Evolutionary conservation across 2,888 invertebrate species (phyloP).

Genomic region (Lasioglossum figueresi): DNA sequence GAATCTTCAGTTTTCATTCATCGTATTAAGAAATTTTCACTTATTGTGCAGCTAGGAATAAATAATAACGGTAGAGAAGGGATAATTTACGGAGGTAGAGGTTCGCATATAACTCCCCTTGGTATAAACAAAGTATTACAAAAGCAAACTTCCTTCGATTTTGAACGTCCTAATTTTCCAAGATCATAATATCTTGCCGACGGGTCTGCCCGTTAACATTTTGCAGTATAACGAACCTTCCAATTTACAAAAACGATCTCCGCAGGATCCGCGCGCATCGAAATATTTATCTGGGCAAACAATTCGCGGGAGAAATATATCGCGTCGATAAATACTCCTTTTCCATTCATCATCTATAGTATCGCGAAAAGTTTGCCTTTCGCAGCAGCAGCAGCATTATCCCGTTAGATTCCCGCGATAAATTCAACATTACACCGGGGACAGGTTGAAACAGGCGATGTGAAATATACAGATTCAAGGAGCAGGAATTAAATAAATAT

Average conservation of each 20-base stretch:
- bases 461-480: not conserved
- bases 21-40: no score
- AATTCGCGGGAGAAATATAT: constrained; percentile 7
- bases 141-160: not conserved
- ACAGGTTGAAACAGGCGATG: not conserved
- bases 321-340: constrained; percentile 1
- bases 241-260: not conserved
- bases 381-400: constrained; percentile 3
- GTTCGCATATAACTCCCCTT: not conserved
- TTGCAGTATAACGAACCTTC: not conserved
- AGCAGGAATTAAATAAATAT: not conserved
- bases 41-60: not conserved
- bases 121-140: not conserved
- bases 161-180: not conserved
- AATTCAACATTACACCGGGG: constrained; percentile 22
- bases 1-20: no score
- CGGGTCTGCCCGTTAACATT: not conserved
- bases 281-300: constrained; percentile 9
- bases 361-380: constrained; percentile 3
- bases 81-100: not conserved
- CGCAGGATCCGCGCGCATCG: not conserved
- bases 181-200: not conserved
- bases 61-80: not conserved
- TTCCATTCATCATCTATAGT: constrained; percentile 14
- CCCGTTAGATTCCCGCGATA: not conserved